Base-by-base conservation (phyloP, 2,113 vertebrate genomes). In the Leptosomus discolor region DNA sequence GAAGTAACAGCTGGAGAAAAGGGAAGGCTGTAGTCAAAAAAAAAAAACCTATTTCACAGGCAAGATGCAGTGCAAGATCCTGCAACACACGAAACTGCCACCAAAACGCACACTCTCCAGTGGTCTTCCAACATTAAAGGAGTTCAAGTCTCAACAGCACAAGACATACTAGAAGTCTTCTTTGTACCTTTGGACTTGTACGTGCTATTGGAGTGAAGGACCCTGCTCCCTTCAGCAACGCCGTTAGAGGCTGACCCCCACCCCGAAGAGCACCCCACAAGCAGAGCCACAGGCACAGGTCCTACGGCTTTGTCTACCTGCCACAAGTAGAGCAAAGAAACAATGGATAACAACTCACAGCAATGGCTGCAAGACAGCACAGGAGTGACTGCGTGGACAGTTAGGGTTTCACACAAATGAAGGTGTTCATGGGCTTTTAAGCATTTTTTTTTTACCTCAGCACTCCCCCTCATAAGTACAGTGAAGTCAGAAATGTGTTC, bases 91-190 rank as follows among this genome's bases (percentile, higher is more conserved):
- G 8, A 15, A 82, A 67, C 20, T 4, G 22, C 27, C 57, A 43
- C 41, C 2, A 2, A 79, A 94, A 75, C 0, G 0, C 30, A 53
- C 24, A n/a, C 15, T 11, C n/a, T 17, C 24, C 56, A 75, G 11
- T 5, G 9, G 5, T 29, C 53, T 94, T 63, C n/a, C 67, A 73
- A 5, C 6, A 34, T 15, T 46, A 36, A 50, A 81, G 16, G 4
- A 77, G 53, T 9, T 83, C 34, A 83, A 56, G 36, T 34, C 61
- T 68, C 48, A 83, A 6, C 15, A 83, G 34, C 19, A 53, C 16
- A 86, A 61, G 45, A 43, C 11, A 13, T 5, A 48, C 1, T 10
- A 45, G 13, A 76, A 71, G 45, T 43, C 53, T 64, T n/a, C 39
- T 36, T 45, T 39, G 37, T 34, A 56, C 29, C 23, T 63, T 37